Base-by-base conservation (phyloP, 2,113 vertebrate species). In the Cyanistes caeruleus region DNA sequence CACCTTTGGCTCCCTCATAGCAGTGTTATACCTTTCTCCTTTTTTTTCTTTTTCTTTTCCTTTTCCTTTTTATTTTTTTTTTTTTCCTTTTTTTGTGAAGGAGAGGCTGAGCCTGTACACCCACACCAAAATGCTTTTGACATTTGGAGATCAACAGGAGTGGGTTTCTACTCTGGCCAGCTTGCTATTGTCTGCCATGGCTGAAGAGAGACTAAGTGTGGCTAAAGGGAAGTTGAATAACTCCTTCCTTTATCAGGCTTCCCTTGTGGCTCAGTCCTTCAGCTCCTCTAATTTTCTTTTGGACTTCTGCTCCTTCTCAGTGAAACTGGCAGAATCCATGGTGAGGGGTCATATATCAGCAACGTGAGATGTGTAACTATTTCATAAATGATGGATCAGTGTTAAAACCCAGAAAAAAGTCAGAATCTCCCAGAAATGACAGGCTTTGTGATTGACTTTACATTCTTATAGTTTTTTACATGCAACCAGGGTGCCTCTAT, bases 391-490 rank as follows among this genome's bases (percentile, higher is more conserved):
- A 59, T 37, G 44, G 77, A 64, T 49, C 68, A 53, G 72, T 60
- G 86, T 80, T 65, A 90, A 93, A 69, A 82, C 20, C 20, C 69
- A 69, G 77, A 84, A 92, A 69, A 62, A 89, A 84, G 60, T 79
- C 9, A 6, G 81, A 91, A 74, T 83, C 86, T 91, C 94, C 74
- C 80, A 91, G 89, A 95, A 94, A 33, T 49, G 5, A 60, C 64
- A 94, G 49, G 65, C 62, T 87, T 92, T 94, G 37, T 20, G 37
- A 75, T 23, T 76, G 51, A 62, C 19, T 88, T 90, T 37, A 48
- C 43, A 62, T 93, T 28, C 27, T 43, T 65, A 21, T 39, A 11
- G 7, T n/a, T 67, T 62, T 62, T 69, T 7, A 25, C 27, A 59
- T 75, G 33, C 52, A 80, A 13, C 8, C 56, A 75, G 41, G 7